Conservation (phyloP, 2,113 vertebrate genomes). For the Percina caprodes region DNA sequence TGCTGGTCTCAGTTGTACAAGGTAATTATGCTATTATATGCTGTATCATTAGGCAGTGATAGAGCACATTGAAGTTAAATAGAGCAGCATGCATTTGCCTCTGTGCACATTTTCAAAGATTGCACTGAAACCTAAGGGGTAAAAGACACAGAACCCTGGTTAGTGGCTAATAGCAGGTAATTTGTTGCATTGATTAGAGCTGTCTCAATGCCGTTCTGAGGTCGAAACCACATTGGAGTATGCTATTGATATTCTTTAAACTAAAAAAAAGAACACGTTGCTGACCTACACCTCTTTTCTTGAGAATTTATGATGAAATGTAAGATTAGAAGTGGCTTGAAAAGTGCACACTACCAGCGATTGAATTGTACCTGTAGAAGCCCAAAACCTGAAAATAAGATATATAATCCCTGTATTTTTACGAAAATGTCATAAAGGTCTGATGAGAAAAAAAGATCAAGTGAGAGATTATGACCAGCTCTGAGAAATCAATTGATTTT, state of each 20-base stretch:
- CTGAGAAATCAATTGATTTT: background rate
- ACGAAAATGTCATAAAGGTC: constrained; percentile 25
- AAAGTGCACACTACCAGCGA: constrained; percentile 13
- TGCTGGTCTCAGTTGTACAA: constrained; percentile 28
- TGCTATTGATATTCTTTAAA: constrained; percentile 44
- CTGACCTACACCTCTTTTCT: constrained; percentile 25
- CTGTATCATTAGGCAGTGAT: constrained; percentile 41
- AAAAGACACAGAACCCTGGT: constrained; percentile 31
- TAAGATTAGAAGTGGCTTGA: constrained; percentile 27
- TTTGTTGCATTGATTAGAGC: constrained; percentile 70
- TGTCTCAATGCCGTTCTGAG: constrained; percentile 36
- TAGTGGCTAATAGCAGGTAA: constrained; percentile 65
- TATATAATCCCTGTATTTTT: constrained; percentile 1
- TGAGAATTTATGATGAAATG: constrained; percentile 32
- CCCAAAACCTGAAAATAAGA: constrained; percentile 4
- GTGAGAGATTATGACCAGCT: constrained; percentile 6
- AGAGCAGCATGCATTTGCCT: constrained; percentile 25
- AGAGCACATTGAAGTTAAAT: constrained; percentile 17
- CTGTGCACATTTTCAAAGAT: constrained; percentile 28
- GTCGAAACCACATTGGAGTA: constrained; percentile 48
- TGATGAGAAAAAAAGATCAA: constrained; percentile 16
- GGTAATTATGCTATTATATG: constrained; percentile 46
- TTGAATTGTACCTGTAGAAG: constrained; percentile 6
- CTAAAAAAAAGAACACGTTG: constrained; percentile 41
- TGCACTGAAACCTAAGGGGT: constrained; percentile 33